Percentiles rank a stretch among this genome's conserved stretches.
Conservation (phyloP, 2,113 vertebrate genomes). For the Gadus macrocephalus region DNA sequence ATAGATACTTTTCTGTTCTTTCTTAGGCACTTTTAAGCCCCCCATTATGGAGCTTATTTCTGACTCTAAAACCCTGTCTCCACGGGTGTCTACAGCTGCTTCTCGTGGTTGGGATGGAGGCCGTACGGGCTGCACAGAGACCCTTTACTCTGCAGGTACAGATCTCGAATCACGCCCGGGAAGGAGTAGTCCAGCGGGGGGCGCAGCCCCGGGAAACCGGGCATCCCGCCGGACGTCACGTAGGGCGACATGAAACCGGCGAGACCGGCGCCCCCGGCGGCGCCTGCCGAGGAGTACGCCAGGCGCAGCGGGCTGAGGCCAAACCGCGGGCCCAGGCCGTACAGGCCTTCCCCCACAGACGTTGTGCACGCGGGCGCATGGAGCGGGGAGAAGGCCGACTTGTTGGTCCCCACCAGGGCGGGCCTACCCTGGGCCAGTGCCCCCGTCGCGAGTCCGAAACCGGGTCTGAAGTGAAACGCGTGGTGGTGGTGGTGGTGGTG, state of each 20-base stretch:
- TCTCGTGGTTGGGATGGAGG: slow-evolving; percentile 60
- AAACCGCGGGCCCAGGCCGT: slow-evolving; percentile 71
- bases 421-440: slow-evolving; percentile 24
- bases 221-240: slow-evolving; percentile 76
- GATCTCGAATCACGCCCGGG: slow-evolving; percentile 76
- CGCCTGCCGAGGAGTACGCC: slow-evolving; percentile 74
- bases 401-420: slow-evolving; percentile 43
- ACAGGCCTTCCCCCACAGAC: slow-evolving; percentile 53
- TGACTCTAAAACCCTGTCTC: neutral
- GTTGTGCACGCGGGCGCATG: slow-evolving; percentile 47
- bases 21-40: neutral
- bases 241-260: slow-evolving; percentile 78
- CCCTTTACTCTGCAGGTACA: slow-evolving; percentile 74
- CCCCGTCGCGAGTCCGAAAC: slow-evolving; percentile 13
- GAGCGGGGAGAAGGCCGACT: slow-evolving; percentile 82
- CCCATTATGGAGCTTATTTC: neutral
- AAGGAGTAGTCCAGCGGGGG: slow-evolving; percentile 76
- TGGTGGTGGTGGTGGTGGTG: slow-evolving; percentile 38
- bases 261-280: slow-evolving; percentile 38
- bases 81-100: slow-evolving; percentile 33
- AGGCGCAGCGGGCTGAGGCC: slow-evolving; percentile 74
- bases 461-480: slow-evolving; percentile 18
- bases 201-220: slow-evolving; percentile 72
- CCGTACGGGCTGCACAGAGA: slow-evolving; percentile 67
- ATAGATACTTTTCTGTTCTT: too few relatives aligned